Evolutionary conservation across 1,140 invertebrate genomes (phyloP), one percentile per base, ranked within the genome.

Genomic region (Orchesella cincta): DNA sequence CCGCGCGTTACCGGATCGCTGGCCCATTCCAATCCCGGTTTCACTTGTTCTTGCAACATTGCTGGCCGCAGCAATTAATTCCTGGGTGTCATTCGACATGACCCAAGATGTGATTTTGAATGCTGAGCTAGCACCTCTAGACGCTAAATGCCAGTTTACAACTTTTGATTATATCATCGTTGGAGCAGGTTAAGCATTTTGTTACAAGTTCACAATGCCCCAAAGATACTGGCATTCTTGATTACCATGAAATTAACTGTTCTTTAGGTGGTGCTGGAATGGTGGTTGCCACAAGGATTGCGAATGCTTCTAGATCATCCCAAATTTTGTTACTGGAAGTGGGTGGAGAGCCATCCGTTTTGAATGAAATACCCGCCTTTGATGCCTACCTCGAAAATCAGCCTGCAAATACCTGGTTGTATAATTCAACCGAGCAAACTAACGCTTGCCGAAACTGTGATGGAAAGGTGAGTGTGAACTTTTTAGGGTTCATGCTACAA

Each of bases 281-380:
- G 23, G 54, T 57, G 14, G 54, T 57, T 12, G 54, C 54, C 14
- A 57, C 54, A 57, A 57, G 54, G 26, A 14, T 57, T 18, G 54
- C 54, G 3, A 57, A 57, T 26, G 54, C 54, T 5, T 57, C 54
- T 23, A 5, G 8, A 14, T 5, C 12, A 5, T n/a, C 23, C 5
- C 14, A 23, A 57, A 23, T 57, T 12, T 23, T 57, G 3, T 26
- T 57, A 57, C n/a, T 57, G 54, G 54, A 57, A 57, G 54, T 23
- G 3, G 54, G 54, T 8, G 54, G n/a, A 12, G 54, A 57, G n/a
- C 81, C 76, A 82, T 81, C 76, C n/a, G 54, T 74, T 29, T n/a
- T 51, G 34, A 71, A 76, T 31, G 62, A 73, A 23, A 73, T 73
- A 8, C 72, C 72, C 1, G 46, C 18, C 20, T 28, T 73, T 34